Conservation (phyloP, 2,113 vertebrate genomes). For the Dissostichus mawsoni region DNA sequence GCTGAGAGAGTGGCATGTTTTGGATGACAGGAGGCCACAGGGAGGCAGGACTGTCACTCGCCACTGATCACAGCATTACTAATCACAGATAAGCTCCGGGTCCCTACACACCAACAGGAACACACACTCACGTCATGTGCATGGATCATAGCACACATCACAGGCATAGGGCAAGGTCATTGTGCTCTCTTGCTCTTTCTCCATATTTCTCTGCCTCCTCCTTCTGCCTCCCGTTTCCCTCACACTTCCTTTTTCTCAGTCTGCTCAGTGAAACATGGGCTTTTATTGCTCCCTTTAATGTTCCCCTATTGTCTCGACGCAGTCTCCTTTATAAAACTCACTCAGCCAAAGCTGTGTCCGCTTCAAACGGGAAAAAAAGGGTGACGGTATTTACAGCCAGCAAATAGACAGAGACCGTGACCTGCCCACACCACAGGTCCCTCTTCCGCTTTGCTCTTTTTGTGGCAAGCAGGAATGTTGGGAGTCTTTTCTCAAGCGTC, state of each 20-base stretch:
- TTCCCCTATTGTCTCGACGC: constrained; percentile 23
- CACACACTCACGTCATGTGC: constrained; percentile 41
- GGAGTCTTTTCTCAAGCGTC: constrained; percentile 52
- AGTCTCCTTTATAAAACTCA: constrained; percentile 36
- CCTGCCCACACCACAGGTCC: constrained; percentile 39
- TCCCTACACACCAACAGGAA: constrained; percentile 48
- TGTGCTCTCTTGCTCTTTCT: constrained; percentile 22
- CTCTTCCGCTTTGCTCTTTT: constrained; percentile 34
- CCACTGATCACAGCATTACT: constrained; percentile 77
- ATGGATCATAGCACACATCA: constrained; percentile 65
- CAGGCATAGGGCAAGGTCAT: constrained; percentile 61
- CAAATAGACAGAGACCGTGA: constrained; percentile 63
- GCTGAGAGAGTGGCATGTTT: constrained; percentile 66
- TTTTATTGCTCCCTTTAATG: constrained; percentile 62
- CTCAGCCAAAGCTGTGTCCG: constrained; percentile 37
- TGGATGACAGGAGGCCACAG: constrained; percentile 63
- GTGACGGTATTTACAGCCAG: constrained; percentile 73
- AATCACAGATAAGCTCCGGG: constrained; percentile 79
- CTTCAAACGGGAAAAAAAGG: constrained; percentile 43
- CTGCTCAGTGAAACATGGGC: constrained; percentile 44
- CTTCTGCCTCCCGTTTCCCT: not conserved
- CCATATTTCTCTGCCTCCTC: constrained; percentile 23
- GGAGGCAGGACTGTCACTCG: constrained; percentile 69
- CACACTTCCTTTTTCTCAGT: constrained; percentile 11
- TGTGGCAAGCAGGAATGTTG: constrained; percentile 55